Evolutionary conservation across 2,797 vertebrate genomes (phyloP), one percentile per base, ranked within the genome.

Genomic region (Sebastes steindachneri): DNA sequence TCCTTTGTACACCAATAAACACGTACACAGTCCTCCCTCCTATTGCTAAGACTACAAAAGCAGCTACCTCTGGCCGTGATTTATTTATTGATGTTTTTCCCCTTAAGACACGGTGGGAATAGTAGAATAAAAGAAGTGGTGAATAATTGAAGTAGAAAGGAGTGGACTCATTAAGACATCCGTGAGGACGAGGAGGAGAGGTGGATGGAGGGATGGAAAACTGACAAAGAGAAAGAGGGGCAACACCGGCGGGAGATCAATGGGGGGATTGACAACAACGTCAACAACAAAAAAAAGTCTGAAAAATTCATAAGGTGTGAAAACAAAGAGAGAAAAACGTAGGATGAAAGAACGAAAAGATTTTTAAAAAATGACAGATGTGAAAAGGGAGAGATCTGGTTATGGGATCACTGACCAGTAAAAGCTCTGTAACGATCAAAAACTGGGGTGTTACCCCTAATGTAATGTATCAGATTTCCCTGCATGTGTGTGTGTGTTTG

Each of bases 1-100:
- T 51, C 48, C 72, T 67, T 51, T 73, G 65, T 70, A 71, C 57
- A 74, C 37, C 67, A 51, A 41, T 55, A 86, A 77, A 86, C 84
- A 35, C 58, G 10, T n/a, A 19, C 10, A 21, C 71, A 48, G 59
- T 70, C 66, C 59, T 72, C 64, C 45, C 62, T 75, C 66, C 57
- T 64, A 65, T 35, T 76, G 84, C 75, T 59, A 76, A 68, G 78
- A 85, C 82, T 79, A 70, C 71, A 89, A 78, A 87, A 82, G 83
- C 79, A 85, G 74, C 74, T 82, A 83, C 88, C 79, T 77, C 79
- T 79, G 84, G 86, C 45, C 57, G 79, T 91, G 90, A 94, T 94
- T 96, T 95, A 96, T 95, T 96, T 95, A 96, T 95, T 93, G 88
- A 89, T 92, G 90, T 93, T 95, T 94, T 89, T 64, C 84, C 93